Conservation (phyloP, 2,888 invertebrate species). For the Sipunculus nudus region DNA sequence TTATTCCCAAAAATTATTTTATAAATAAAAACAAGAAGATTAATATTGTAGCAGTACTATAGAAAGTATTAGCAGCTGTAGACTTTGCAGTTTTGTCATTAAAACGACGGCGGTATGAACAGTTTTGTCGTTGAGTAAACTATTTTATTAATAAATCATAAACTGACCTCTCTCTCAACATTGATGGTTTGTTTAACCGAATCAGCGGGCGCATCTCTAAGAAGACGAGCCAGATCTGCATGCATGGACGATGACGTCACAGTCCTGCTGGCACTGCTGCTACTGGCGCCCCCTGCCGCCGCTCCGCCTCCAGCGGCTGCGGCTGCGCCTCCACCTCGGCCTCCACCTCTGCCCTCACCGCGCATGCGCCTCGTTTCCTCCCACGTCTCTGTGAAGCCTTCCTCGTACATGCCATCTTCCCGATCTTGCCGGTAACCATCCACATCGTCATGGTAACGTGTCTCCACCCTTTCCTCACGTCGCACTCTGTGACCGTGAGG, state of each 20-base stretch:
- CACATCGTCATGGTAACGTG: not conserved
- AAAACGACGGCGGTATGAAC: too few species aligned
- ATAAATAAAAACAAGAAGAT: too few species aligned
- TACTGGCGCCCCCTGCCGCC: conserved; percentile 1
- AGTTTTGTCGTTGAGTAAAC: too few species aligned
- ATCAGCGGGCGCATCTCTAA: conserved; percentile 25
- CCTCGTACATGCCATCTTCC: not conserved
- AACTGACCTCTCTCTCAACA: conserved; percentile 40
- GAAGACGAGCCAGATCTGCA: conserved; percentile 7
- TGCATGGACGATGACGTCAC: not conserved
- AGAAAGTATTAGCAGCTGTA: too few species aligned
- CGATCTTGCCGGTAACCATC: not conserved
- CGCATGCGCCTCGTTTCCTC: conserved; percentile 2
- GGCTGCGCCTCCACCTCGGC: not conserved
- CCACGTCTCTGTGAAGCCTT: not conserved
- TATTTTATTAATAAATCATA: too few species aligned
- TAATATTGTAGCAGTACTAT: too few species aligned
- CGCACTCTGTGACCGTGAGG: too few species aligned
- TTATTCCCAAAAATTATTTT: too few species aligned
- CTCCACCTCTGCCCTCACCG: too few species aligned
- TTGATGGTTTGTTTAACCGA: conserved; percentile 43
- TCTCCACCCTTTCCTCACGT: too few species aligned
- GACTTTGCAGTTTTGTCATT: too few species aligned
- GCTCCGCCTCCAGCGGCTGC: not conserved
- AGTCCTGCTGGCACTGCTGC: too few species aligned